Conservation (phyloP, 2,113 vertebrate genomes). For the Pogona vitticeps region DNA sequence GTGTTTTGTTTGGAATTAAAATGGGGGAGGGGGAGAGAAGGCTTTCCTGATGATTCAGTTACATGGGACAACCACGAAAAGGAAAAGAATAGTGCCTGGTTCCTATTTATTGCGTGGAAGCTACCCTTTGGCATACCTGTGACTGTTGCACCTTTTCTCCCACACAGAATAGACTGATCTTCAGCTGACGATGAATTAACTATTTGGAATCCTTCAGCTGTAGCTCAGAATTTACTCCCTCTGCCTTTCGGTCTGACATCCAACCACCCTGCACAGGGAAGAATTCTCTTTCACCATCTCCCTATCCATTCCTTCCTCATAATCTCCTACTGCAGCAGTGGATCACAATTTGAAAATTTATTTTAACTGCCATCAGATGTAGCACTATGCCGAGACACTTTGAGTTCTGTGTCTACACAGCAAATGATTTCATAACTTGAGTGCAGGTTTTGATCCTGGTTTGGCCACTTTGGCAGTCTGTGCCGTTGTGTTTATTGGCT, state of each 20-base stretch:
- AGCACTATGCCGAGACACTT: neutral
- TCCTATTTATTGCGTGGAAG: neutral
- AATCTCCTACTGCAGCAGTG: neutral
- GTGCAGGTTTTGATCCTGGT: neutral
- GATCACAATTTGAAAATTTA: neutral
- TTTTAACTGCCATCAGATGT: neutral
- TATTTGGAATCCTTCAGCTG: neutral
- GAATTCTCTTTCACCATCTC: neutral
- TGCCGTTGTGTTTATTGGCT: too few relatives aligned
- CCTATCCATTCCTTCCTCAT: neutral
- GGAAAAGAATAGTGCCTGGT: neutral
- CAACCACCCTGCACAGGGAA: neutral
- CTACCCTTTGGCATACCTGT: neutral
- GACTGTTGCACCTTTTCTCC: neutral
- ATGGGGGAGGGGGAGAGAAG: neutral
- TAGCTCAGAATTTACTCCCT: neutral
- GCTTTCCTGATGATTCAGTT: neutral
- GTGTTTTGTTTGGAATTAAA: constrained; percentile 62
- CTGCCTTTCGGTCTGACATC: neutral
- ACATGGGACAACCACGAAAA: neutral
- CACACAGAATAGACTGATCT: neutral
- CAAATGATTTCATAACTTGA: neutral
- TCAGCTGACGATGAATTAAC: neutral
- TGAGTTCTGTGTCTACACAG: neutral
- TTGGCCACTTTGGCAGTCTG: neutral